Evolutionary conservation across 2,888 invertebrate genomes (phyloP).

Genomic region (Ophion slaviceki): DNA sequence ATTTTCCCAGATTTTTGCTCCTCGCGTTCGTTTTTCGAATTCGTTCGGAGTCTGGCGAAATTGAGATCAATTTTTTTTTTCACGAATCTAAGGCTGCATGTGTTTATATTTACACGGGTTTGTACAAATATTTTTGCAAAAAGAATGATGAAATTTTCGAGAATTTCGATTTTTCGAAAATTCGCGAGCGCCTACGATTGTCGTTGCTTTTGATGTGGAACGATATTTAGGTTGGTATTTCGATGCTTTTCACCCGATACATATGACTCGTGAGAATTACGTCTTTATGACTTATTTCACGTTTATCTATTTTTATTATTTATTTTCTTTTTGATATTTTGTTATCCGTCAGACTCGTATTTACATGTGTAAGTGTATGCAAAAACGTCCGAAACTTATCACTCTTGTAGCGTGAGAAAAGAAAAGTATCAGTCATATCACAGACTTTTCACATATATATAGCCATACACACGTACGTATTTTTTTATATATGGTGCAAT

Average conservation of each 20-base stretch:
- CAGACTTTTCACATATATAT: conserved; percentile 65
- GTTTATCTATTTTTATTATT: neutral
- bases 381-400: conserved; percentile 78
- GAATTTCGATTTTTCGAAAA: neutral
- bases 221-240: neutral
- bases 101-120: neutral
- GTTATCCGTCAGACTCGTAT: neutral
- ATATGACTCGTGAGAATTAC: too few species aligned
- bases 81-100: neutral
- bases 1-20: neutral
- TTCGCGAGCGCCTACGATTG: neutral
- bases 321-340: conserved; percentile 9
- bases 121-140: neutral
- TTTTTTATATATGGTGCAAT: too few species aligned
- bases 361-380: conserved; percentile 16
- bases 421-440: conserved; percentile 79
- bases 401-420: conserved; percentile 72
- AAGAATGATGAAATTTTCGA: neutral
- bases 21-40: neutral
- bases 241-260: neutral
- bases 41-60: neutral
- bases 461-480: too few species aligned
- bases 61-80: neutral
- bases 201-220: neutral
- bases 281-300: too few species aligned